These are phyloP conservation scores for Chlamydotis undulata DNA, from an alignment of 2,113 vertebrate species.

Conservation along the genomic window DNA sequence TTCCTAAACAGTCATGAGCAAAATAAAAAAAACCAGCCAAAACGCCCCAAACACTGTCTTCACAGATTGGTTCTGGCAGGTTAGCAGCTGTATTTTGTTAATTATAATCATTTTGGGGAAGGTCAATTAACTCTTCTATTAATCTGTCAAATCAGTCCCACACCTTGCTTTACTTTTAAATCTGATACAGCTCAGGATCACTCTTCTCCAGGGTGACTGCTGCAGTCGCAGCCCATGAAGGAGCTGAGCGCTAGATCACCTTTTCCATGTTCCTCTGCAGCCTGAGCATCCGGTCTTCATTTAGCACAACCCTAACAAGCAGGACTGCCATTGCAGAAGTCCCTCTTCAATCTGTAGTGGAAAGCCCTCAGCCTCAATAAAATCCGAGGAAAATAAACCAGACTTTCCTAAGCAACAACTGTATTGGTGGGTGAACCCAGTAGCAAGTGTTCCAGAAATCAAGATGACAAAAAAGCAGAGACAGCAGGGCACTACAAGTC, in stretches of 20 bases:
- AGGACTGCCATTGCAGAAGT: neutral
- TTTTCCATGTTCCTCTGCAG: neutral
- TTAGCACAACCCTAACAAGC: neutral
- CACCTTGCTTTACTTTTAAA: neutral
- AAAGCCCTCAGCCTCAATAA: neutral
- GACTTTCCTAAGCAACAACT: neutral
- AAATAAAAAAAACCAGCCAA: neutral
- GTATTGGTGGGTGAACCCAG: neutral
- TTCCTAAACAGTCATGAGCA: neutral
- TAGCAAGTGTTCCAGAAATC: neutral
- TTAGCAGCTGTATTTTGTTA: conserved; percentile 28
- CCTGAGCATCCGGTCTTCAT: neutral
- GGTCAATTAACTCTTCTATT: conserved; percentile 35
- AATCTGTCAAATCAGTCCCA: neutral
- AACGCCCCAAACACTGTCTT: neutral
- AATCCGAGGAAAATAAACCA: neutral
- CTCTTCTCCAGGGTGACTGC: neutral
- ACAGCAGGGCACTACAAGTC: neutral
- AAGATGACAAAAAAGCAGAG: neutral
- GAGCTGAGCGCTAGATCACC: neutral
- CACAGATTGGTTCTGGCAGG: conserved; percentile 27
- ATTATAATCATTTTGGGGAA: conserved; percentile 26
- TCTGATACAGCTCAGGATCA: neutral
- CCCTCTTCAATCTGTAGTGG: neutral
- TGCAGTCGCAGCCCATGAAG: neutral